phyloP scores from a whole-genome alignment of 1,140 invertebrate species.

The Lycorma delicatula region DNA sequence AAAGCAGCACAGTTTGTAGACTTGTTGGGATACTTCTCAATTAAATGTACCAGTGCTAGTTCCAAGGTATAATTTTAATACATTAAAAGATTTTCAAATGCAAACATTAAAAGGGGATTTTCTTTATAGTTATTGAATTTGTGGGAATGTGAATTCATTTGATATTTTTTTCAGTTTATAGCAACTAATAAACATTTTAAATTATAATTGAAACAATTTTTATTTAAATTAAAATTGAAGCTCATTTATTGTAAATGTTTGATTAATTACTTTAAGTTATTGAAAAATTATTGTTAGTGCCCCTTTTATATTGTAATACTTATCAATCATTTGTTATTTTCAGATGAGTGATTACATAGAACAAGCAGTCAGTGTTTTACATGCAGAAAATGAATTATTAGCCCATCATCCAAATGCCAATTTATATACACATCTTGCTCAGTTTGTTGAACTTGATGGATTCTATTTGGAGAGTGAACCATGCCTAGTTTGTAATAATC shows the following conservation, averaged over 20 bases:
- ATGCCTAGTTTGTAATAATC: constrained; percentile 95
- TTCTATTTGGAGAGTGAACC: constrained; percentile 96
- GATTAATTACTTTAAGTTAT: too few species aligned
- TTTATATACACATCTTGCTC: constrained; percentile 83
- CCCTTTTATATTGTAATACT: too few species aligned
- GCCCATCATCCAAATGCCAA: constrained; percentile 89
- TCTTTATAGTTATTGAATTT: too few species aligned
- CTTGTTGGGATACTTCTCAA: constrained; percentile 84
- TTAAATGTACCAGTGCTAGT: constrained; percentile 60
- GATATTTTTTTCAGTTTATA: too few species aligned
- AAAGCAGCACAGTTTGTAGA: constrained; percentile 96
- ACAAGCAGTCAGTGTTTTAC: constrained; percentile 74
- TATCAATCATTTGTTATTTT: too few species aligned
- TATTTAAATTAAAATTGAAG: too few species aligned
- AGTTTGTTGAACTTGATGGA: constrained; percentile 90
- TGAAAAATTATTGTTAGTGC: too few species aligned
- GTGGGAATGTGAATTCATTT: background rate
- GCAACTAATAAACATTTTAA: too few species aligned
- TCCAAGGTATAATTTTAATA: constrained; percentile 39
- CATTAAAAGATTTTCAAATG: constrained; percentile 10
- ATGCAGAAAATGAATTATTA: constrained; percentile 78
- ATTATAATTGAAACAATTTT: too few species aligned
- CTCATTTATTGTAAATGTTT: too few species aligned
- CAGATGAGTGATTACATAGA: constrained; percentile 69
- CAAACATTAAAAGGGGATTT: constrained; percentile 31